Evolutionary conservation across 2,888 invertebrate genomes (phyloP), one percentile per base, ranked within the genome.

Genomic region (Eumacrocentrus americanus): DNA sequence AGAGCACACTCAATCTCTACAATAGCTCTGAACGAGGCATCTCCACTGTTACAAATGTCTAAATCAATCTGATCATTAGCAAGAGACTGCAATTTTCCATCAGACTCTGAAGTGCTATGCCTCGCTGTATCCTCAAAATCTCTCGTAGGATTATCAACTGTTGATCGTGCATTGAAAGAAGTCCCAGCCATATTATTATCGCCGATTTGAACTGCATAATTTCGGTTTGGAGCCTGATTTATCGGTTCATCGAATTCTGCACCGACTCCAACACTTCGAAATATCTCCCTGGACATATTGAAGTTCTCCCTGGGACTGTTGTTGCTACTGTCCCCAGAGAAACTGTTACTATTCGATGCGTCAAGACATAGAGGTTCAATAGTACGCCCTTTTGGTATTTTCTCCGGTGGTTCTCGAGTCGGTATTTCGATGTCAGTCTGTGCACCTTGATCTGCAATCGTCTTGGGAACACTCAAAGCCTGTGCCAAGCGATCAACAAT

Each of bases 1-100:
- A 85, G 77, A 2, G 88, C 88, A 64, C 82, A 82, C 55, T 85
- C 84, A 51, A 88, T 83, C 56, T 84, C 81, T 35, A 88, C 73
- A 3, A 81, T 77, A 29, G 84, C 84, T 71, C 82, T 83, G 64
- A 85, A 84, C 37, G 69, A 70, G 37, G 12, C 18, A 3, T 47
- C 25, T 2, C 12, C 23, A 20, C 3, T 2, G 3, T 12, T 3
- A 44, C 34, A 12, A 6, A 14, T 16, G 11, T 55, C 35, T 7
- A 16, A 34, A 38, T 35, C 18, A 1, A 53, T 35, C 1, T 29
- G 22, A 6, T 54, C 34, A 23, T 40, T 20, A 4, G 34, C 1
- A 11, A 22, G 4, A 22, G 20, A 38, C 20, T 35, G 14, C 2
- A 25, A 22, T 16, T 40, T 40, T 9, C 3, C 14, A 16, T 42